A percentile compares a stretch with the other conserved stretches of the same genome.
These are phyloP conservation scores for Malthinus seriepunctatus DNA, from an alignment of 2,888 invertebrate species.

Conservation along the genomic window DNA sequence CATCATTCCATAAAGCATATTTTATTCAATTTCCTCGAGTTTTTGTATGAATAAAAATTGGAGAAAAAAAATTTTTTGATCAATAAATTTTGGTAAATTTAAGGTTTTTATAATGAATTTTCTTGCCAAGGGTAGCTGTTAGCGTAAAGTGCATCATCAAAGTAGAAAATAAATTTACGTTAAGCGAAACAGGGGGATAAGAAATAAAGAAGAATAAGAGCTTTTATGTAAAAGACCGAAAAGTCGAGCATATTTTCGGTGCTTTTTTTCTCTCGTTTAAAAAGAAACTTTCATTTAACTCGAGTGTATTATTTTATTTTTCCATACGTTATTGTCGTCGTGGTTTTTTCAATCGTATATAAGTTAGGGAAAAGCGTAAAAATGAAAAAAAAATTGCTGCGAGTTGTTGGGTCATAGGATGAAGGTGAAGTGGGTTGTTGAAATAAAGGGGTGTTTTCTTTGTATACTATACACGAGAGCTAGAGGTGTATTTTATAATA, in stretches of 20 bases:
- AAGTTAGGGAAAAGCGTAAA: conserved; percentile 20
- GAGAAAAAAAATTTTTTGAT: background rate
- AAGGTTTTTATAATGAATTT: conserved; percentile 4
- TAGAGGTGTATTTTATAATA: background rate
- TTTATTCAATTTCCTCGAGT: too few relatives aligned
- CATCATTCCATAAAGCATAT: too few relatives aligned
- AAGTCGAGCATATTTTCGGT: conserved; percentile 23
- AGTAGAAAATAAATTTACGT: conserved; percentile 24
- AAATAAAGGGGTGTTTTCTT: background rate
- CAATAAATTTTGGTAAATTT: conserved; percentile 7
- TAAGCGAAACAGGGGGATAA: conserved; percentile 18
- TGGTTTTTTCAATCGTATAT: conserved; percentile 20
- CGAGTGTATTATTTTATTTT: conserved; percentile 24
- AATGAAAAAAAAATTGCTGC: conserved; percentile 15
- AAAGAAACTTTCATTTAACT: conserved; percentile 23
- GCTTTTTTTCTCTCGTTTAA: conserved; percentile 6
- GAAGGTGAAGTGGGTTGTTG: too few relatives aligned
- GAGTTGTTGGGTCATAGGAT: conserved; percentile 10
- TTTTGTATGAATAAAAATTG: too few relatives aligned
- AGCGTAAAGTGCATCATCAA: conserved; percentile 24
- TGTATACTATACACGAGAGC: background rate
- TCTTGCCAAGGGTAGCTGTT: conserved; percentile 13
- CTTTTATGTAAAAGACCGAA: conserved; percentile 22
- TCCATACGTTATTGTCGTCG: conserved; percentile 15
- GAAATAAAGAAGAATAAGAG: conserved; percentile 22